A percentile compares a stretch with the other conserved stretches of the same genome.
These are phyloP conservation scores for Monochamus saltuarius DNA, from an alignment of 1,140 invertebrate species.

Conservation along the genomic window DNA sequence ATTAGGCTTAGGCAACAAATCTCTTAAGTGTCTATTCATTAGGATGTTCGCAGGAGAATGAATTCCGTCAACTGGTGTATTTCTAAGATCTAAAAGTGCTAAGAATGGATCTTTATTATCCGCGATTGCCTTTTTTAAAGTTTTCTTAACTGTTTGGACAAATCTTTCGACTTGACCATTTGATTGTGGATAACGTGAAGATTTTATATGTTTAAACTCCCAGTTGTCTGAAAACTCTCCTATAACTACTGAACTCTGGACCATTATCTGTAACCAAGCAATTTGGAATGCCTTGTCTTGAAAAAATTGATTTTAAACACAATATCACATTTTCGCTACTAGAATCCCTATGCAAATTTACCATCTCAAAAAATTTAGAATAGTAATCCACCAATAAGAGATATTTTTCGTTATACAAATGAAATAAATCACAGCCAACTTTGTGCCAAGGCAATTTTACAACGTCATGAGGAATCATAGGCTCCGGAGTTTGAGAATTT, in stretches of 20 bases:
- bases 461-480: slow-evolving; percentile 43
- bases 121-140: not conserved
- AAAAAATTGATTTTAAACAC: slow-evolving; percentile 40
- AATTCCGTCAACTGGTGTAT: too few relatives aligned
- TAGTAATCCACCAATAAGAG: slow-evolving; percentile 38
- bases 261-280: too few relatives aligned
- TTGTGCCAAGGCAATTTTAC: slow-evolving; percentile 42
- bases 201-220: too few relatives aligned
- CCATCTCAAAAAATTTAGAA: slow-evolving; percentile 38
- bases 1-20: too few relatives aligned
- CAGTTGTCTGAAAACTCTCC: not conserved
- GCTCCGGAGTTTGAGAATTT: slow-evolving; percentile 24
- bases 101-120: too few relatives aligned
- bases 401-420: slow-evolving; percentile 45
- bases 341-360: slow-evolving; percentile 23
- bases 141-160: slow-evolving; percentile 6
- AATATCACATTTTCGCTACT: slow-evolving; percentile 32
- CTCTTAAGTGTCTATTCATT: too few relatives aligned
- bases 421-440: slow-evolving; percentile 43
- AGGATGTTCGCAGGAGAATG: too few relatives aligned
- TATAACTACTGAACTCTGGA: not conserved
- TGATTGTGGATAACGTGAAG: too few relatives aligned
- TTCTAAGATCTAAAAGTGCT: too few relatives aligned
- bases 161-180: not conserved
- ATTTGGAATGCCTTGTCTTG: slow-evolving; percentile 8